These are phyloP conservation scores for Himantopus leucocephalus DNA, from an alignment of 2,113 vertebrate species.

Conservation along the genomic window DNA sequence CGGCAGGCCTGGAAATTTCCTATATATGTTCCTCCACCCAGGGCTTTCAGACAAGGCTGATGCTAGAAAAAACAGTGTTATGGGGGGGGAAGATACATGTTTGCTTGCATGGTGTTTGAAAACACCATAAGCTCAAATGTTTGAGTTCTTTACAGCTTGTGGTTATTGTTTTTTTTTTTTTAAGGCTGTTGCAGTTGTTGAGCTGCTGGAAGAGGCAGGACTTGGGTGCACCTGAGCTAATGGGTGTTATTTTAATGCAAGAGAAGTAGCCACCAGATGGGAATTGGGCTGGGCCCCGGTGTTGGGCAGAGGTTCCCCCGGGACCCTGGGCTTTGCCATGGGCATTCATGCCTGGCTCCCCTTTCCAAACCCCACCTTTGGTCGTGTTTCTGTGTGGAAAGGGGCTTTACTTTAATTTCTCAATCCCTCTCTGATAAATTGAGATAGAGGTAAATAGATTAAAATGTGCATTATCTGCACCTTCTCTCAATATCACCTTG, in stretches of 20 bases:
- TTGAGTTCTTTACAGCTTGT: not conserved
- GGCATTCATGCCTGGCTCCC: not conserved
- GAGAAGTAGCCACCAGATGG: not conserved
- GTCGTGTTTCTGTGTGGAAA: not conserved
- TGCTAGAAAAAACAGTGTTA: not conserved
- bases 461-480: not conserved
- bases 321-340: accelerated
- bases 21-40: accelerated
- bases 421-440: not conserved
- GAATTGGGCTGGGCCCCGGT: accelerated
- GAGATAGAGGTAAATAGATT: not conserved
- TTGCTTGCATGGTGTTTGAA: accelerated
- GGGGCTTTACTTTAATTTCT: not conserved
- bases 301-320: not conserved
- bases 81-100: not conserved
- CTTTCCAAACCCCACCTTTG: not conserved
- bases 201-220: not conserved
- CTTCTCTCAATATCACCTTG: not conserved
- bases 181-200: not conserved
- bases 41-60: not conserved
- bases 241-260: not conserved
- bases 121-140: not conserved
- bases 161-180: not conserved
- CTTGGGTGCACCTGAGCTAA: not conserved
- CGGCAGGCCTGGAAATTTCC: not conserved